These are phyloP conservation scores for Xylota segnis DNA, from an alignment of 2,888 invertebrate genomes.

Conservation along the genomic window DNA sequence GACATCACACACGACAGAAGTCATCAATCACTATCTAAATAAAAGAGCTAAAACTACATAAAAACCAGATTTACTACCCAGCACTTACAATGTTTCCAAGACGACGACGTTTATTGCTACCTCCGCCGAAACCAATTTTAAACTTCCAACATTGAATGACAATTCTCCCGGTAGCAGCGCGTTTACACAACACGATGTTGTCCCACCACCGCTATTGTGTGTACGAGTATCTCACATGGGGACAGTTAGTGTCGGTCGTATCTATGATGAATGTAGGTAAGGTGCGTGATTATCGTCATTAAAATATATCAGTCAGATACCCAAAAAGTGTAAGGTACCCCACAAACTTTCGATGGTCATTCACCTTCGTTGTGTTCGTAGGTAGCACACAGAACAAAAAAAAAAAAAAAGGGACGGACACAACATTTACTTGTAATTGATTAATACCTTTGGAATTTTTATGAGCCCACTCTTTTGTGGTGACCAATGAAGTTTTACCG, in stretches of 20 bases:
- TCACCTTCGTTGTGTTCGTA: constrained; percentile 40
- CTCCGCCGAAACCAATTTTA: constrained; percentile 13
- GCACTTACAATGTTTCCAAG: constrained; percentile 8
- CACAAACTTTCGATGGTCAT: constrained; percentile 33
- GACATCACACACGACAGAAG: constrained; percentile 14
- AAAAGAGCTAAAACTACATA: neutral
- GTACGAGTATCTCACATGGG: constrained; percentile 2
- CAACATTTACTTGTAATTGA: constrained; percentile 46
- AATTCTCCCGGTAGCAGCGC: constrained; percentile 10
- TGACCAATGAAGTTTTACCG: constrained; percentile 20
- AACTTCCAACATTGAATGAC: constrained; percentile 34
- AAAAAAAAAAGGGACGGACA: constrained; percentile 15
- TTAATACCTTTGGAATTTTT: constrained; percentile 56
- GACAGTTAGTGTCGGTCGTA: constrained; percentile 28
- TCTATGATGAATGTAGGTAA: constrained; percentile 27
- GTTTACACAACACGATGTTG: neutral
- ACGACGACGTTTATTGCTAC: constrained; percentile 2
- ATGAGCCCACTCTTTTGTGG: constrained; percentile 17
- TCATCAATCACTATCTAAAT: constrained; percentile 37
- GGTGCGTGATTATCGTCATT: constrained; percentile 44
- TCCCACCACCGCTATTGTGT: neutral
- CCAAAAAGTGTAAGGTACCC: constrained; percentile 18
- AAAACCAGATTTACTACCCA: constrained; percentile 30
- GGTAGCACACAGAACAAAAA: neutral
- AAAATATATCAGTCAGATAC: constrained; percentile 20